phyloP scores from a whole-genome alignment of 2,113 vertebrate species.

The Leucosticte australis region DNA sequence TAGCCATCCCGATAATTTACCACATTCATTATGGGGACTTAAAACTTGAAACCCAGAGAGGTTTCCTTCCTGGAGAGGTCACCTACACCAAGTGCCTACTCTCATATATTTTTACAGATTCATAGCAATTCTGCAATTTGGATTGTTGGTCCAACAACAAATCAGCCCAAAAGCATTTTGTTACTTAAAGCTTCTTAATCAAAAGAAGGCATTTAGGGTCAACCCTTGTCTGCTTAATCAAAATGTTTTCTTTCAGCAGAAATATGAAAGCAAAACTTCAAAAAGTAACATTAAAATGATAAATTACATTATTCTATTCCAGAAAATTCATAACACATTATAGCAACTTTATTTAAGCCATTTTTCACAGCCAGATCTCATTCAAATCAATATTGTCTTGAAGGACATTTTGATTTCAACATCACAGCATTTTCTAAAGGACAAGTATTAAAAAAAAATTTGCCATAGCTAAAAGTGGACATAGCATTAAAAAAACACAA shows the following conservation, averaged over 20 bases:
- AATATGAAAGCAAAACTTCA: slow-evolving; percentile 17
- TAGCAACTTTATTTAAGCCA: background rate
- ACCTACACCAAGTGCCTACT: background rate
- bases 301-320: background rate
- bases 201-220: background rate
- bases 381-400: slow-evolving; percentile 24
- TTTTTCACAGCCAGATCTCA: background rate
- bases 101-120: background rate
- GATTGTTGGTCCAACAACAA: background rate
- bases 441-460: background rate
- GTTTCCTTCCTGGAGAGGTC: background rate
- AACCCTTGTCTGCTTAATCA: background rate
- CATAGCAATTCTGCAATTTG: background rate
- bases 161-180: background rate
- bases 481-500: background rate
- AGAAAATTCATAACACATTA: background rate
- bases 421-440: background rate
- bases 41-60: background rate
- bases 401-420: background rate
- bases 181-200: background rate
- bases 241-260: slow-evolving; percentile 9
- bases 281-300: slow-evolving; percentile 18
- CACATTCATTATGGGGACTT: background rate
- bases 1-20: background rate
- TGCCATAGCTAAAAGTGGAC: background rate